phyloP scores from a whole-genome alignment of 2,797 vertebrate species.

The Cryptoblepharus egeriae region DNA sequence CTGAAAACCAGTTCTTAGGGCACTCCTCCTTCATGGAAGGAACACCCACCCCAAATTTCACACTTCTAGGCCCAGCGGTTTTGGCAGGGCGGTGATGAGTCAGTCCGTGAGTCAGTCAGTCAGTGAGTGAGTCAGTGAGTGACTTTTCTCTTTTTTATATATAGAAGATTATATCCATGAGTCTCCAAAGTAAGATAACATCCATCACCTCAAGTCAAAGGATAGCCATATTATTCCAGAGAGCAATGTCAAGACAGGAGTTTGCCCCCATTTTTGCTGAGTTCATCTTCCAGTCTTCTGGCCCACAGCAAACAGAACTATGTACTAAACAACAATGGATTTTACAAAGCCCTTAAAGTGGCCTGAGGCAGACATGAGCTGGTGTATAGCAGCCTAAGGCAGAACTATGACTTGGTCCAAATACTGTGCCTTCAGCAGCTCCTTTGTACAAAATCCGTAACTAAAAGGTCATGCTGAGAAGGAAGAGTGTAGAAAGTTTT shows the following conservation, averaged over 20 bases:
- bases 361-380: neutral
- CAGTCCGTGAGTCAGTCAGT: too few relatives aligned
- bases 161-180: too few relatives aligned
- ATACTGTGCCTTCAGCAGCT: slow-evolving; percentile 29
- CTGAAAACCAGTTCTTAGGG: too few relatives aligned
- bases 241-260: neutral
- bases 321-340: slow-evolving; percentile 9
- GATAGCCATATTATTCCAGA: neutral
- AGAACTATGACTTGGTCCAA: slow-evolving; percentile 29
- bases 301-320: neutral
- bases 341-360: neutral
- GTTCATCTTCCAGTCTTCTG: slow-evolving; percentile 21
- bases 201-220: neutral
- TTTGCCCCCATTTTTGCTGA: slow-evolving; percentile 2
- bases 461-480: slow-evolving; percentile 5
- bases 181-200: neutral
- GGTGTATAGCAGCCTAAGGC: neutral
- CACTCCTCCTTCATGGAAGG: too few relatives aligned
- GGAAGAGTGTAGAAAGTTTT: neutral
- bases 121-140: too few relatives aligned
- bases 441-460: neutral
- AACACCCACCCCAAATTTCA: too few relatives aligned
- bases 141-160: too few relatives aligned
- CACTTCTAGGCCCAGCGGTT: too few relatives aligned
- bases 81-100: too few relatives aligned